phyloP scores from a whole-genome alignment of 2,113 vertebrate species.

The Chaetops frenatus region DNA sequence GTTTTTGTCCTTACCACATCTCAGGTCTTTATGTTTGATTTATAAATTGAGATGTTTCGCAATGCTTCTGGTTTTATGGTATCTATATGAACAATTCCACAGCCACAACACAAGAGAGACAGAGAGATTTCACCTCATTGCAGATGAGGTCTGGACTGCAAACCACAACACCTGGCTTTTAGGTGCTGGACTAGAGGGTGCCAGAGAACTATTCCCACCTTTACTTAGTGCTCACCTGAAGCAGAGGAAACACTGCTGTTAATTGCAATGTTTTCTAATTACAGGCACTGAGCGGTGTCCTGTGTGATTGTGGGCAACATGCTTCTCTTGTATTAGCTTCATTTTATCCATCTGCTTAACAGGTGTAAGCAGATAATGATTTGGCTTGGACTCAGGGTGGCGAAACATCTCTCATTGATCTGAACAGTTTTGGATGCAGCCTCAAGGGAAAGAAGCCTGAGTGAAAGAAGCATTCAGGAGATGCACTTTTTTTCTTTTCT shows the following conservation, averaged over 20 bases:
- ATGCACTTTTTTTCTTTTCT: not conserved
- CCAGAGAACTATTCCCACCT: not conserved
- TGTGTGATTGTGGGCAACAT: not conserved
- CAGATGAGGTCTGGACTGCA: not conserved
- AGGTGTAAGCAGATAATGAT: not conserved
- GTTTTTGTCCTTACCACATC: not conserved
- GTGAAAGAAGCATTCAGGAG: slow-evolving; percentile 38
- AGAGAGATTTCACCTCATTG: not conserved
- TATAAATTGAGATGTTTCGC: not conserved
- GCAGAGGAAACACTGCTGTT: not conserved
- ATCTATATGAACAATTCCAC: not conserved
- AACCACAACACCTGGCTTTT: not conserved
- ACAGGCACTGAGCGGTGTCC: not conserved
- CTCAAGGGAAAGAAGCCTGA: not conserved
- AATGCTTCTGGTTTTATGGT: not conserved
- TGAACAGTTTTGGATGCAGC: not conserved
- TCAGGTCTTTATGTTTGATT: not conserved
- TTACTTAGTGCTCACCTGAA: not conserved
- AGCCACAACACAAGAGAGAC: not conserved
- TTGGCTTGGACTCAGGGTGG: not conserved
- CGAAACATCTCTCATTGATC: slow-evolving; percentile 12
- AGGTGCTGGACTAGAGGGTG: not conserved
- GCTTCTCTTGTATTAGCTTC: not conserved
- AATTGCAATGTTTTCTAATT: not conserved
- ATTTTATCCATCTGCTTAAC: not conserved